phyloP scores from a whole-genome alignment of 1,140 invertebrate species.

The Tetramorium alpestre region DNA sequence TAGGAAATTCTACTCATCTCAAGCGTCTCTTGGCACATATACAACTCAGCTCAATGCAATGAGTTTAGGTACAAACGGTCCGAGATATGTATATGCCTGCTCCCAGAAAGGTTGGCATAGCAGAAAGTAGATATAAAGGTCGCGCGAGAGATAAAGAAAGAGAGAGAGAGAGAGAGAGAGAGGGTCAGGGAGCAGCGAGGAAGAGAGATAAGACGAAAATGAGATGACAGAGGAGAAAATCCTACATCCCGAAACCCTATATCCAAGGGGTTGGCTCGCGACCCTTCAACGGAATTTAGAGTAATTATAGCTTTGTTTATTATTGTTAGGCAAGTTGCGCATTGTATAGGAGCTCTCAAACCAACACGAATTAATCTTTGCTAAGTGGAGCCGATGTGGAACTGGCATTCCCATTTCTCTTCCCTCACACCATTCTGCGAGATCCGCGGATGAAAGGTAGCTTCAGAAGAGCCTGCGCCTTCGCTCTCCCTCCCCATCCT shows the following conservation, averaged over 20 bases:
- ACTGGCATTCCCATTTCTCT: constrained; percentile 67
- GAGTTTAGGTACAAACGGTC: constrained; percentile 29
- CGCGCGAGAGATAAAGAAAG: not conserved
- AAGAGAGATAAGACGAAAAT: not conserved
- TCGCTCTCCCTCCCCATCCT: constrained; percentile 38
- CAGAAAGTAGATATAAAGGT: not conserved
- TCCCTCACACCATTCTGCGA: constrained; percentile 46
- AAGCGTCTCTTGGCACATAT: constrained; percentile 7
- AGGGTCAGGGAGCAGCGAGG: too few relatives aligned
- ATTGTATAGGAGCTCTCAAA: constrained; percentile 74
- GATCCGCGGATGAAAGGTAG: constrained; percentile 65
- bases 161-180: not conserved
- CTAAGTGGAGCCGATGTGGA: constrained; percentile 73
- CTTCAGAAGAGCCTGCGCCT: constrained; percentile 39
- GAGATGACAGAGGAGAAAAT: not conserved
- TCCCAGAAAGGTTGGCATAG: not conserved
- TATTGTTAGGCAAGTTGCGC: constrained; percentile 71
- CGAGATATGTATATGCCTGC: not conserved
- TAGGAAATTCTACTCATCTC: constrained; percentile 44
- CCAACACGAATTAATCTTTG: constrained; percentile 83
- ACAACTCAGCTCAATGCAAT: not conserved
- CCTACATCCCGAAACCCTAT: constrained; percentile 46
- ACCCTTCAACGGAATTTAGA: constrained; percentile 35
- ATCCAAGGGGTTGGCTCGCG: constrained; percentile 44
- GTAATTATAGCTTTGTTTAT: constrained; percentile 83